Percentiles rank a stretch among this genome's conserved stretches.
Conservation (phyloP, 2,113 vertebrate species). For the Gambusia holbrooki region DNA sequence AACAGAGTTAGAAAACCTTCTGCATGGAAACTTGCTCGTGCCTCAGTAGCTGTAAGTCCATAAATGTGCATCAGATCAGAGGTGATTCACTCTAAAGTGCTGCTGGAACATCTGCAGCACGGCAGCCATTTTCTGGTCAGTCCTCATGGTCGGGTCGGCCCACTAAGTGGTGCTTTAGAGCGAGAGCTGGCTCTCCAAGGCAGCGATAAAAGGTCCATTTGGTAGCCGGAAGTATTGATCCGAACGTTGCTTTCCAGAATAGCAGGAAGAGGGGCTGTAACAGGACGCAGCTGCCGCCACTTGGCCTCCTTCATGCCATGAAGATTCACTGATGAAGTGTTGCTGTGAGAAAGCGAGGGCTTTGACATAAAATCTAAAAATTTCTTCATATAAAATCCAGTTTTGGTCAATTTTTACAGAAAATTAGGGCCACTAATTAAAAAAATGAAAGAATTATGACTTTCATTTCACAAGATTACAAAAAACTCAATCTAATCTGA, state of each 20-base stretch:
- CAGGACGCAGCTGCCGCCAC: slow-evolving; percentile 23
- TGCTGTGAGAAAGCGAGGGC: too few relatives aligned
- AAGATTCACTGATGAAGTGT: neutral
- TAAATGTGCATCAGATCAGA: slow-evolving; percentile 19
- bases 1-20: slow-evolving; percentile 8
- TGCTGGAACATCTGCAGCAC: slow-evolving; percentile 42
- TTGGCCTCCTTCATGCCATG: slow-evolving; percentile 6
- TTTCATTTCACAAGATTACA: too few relatives aligned
- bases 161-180: slow-evolving; percentile 50
- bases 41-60: slow-evolving; percentile 21
- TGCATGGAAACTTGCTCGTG: slow-evolving; percentile 19
- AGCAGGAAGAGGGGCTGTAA: slow-evolving; percentile 31
- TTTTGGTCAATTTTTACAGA: too few relatives aligned
- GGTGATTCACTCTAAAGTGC: slow-evolving; percentile 25
- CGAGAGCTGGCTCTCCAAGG: slow-evolving; percentile 28
- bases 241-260: slow-evolving; percentile 36
- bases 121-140: slow-evolving; percentile 46
- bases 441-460: too few relatives aligned
- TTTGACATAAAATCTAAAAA: too few relatives aligned
- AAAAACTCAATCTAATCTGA: too few relatives aligned
- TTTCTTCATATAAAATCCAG: too few relatives aligned
- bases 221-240: slow-evolving; percentile 64
- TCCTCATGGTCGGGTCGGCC: slow-evolving; percentile 37
- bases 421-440: too few relatives aligned
- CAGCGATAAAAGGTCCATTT: slow-evolving; percentile 60